Percentiles rank a stretch among this genome's conserved stretches.
These are phyloP conservation scores for Oreochromis grahami DNA, from an alignment of 2,797 vertebrate genomes.

Conservation along the genomic window DNA sequence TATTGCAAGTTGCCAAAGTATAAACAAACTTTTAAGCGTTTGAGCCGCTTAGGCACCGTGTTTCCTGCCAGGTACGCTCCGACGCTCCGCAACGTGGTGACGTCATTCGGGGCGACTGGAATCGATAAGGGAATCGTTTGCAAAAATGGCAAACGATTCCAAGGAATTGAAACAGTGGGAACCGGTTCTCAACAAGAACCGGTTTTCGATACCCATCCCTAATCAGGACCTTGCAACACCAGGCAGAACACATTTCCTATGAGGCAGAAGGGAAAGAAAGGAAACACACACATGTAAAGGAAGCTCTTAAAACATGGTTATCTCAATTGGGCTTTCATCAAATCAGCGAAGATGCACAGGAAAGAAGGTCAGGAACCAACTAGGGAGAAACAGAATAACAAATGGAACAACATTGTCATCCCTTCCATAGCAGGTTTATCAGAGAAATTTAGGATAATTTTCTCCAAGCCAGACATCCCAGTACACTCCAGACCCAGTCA, in stretches of 20 bases:
- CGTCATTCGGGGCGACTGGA: too few relatives aligned
- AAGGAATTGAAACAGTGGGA: too few relatives aligned
- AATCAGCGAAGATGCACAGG: neutral
- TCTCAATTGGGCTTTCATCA: too few relatives aligned
- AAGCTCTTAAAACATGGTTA: neutral
- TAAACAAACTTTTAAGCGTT: too few relatives aligned
- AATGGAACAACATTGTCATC: neutral
- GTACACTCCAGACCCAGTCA: neutral
- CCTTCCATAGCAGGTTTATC: neutral
- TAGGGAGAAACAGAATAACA: neutral
- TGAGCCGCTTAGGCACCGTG: too few relatives aligned
- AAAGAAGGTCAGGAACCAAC: neutral
- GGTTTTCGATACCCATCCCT: too few relatives aligned
- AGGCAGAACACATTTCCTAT: neutral
- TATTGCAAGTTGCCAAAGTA: too few relatives aligned
- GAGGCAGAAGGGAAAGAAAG: neutral
- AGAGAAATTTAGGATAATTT: neutral
- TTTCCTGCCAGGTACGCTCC: too few relatives aligned
- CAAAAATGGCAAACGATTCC: too few relatives aligned
- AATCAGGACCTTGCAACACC: neutral
- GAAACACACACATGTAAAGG: neutral
- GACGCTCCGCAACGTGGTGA: too few relatives aligned
- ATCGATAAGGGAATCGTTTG: too few relatives aligned
- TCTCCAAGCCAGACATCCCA: neutral
- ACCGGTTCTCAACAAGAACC: too few relatives aligned